These are phyloP conservation scores for Physocephala rufipes DNA, from an alignment of 2,888 invertebrate species.

Conservation along the genomic window DNA sequence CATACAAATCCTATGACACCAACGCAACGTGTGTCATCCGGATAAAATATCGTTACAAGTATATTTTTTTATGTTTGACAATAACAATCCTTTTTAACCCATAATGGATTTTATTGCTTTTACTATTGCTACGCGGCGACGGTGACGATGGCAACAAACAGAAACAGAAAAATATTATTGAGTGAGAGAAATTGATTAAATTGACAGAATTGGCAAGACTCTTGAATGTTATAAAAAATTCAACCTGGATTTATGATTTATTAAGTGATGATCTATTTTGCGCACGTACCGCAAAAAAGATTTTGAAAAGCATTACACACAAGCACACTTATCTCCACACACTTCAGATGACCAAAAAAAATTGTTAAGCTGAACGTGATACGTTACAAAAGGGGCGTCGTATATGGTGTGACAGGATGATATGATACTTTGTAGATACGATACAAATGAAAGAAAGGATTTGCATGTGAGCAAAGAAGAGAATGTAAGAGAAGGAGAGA, in stretches of 20 bases:
- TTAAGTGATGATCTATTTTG: conserved; percentile 49
- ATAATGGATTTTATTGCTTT: not conserved
- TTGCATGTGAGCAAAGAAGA: too few species aligned
- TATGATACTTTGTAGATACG: too few species aligned
- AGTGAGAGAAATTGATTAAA: conserved; percentile 22
- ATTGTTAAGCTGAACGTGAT: too few species aligned
- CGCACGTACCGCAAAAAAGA: not conserved
- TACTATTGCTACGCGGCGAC: not conserved
- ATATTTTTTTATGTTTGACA: too few species aligned
- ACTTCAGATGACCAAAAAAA: not conserved
- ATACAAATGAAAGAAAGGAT: too few species aligned
- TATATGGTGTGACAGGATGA: too few species aligned
- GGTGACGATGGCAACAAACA: not conserved
- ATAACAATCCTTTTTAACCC: not conserved
- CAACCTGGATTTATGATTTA: conserved; percentile 56
- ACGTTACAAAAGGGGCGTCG: too few species aligned
- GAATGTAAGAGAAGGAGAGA: too few species aligned
- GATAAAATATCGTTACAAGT: too few species aligned
- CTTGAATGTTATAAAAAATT: conserved; percentile 49
- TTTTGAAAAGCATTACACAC: not conserved
- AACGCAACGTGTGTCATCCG: too few species aligned
- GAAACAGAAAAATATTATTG: not conserved
- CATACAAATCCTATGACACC: too few species aligned
- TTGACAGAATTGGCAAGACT: conserved; percentile 45
- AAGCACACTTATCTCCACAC: not conserved